These are phyloP conservation scores for Pollenia griseotomentosa DNA, from an alignment of 2,888 invertebrate species.

Conservation along the genomic window DNA sequence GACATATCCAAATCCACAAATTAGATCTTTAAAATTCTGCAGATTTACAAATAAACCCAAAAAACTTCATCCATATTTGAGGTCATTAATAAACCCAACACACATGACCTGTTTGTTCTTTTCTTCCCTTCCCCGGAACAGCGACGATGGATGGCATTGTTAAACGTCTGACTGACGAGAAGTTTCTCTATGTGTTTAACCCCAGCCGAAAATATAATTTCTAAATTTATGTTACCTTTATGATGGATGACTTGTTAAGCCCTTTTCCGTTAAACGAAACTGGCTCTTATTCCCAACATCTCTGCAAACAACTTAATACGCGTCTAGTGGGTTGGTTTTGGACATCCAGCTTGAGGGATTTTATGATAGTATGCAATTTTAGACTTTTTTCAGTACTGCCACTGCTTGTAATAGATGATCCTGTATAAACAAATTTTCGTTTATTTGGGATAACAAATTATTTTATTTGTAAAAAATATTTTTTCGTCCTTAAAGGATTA, in stretches of 20 bases:
- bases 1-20: slow-evolving; percentile 21
- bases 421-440: slow-evolving; percentile 67
- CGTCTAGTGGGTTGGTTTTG: neutral
- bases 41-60: slow-evolving; percentile 76
- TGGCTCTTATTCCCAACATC: neutral
- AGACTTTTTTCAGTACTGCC: neutral
- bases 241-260: slow-evolving; percentile 71
- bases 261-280: slow-evolving; percentile 44
- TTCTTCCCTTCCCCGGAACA: neutral
- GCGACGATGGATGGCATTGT: neutral
- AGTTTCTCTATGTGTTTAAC: slow-evolving; percentile 54
- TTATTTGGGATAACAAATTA: slow-evolving; percentile 66
- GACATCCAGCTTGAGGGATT: slow-evolving; percentile 19
- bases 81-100: slow-evolving; percentile 80
- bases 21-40: slow-evolving; percentile 77
- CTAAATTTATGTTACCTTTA: slow-evolving; percentile 63
- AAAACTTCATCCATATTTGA: slow-evolving; percentile 75
- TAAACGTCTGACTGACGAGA: slow-evolving; percentile 20
- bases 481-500: slow-evolving; percentile 22
- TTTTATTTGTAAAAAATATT: slow-evolving; percentile 64
- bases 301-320: neutral
- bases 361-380: slow-evolving; percentile 14
- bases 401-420: slow-evolving; percentile 62
- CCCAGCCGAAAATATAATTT: slow-evolving; percentile 48
- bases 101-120: slow-evolving; percentile 54